Conservation (phyloP, 35 echinoderm and acorn worm genomes). For the Patiria miniata region DNA sequence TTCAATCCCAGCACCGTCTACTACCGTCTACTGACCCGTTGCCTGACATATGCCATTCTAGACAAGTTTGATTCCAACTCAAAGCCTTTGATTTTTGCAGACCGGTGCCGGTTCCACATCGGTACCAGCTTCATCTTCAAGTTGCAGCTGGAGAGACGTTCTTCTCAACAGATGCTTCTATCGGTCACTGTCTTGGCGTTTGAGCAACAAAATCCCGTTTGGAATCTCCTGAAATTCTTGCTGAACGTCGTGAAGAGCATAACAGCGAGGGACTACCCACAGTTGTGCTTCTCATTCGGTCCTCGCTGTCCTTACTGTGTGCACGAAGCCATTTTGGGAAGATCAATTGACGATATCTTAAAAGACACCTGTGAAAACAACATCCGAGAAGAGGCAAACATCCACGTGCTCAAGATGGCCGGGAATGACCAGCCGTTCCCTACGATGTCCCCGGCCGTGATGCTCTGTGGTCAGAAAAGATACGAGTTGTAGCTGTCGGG, state of each 20-base stretch:
- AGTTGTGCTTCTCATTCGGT: neutral
- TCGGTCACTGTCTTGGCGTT: constrained; percentile 5
- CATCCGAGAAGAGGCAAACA: neutral
- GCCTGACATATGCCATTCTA: neutral
- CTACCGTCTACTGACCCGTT: constrained; percentile 29
- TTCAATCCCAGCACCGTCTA: constrained; percentile 15
- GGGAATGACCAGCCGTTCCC: neutral
- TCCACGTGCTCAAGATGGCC: neutral
- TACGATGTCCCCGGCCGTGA: neutral
- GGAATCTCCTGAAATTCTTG: neutral
- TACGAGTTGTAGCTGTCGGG: neutral
- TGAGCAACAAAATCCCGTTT: neutral
- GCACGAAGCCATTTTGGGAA: neutral
- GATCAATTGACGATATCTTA: neutral
- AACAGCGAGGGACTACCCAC: neutral
- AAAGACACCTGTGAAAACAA: no score
- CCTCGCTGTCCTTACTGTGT: neutral
- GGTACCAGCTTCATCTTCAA: constrained; percentile 3
- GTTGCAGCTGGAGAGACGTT: constrained; percentile 8
- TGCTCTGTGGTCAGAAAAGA: neutral
- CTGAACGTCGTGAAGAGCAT: neutral
- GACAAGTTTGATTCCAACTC: neutral
- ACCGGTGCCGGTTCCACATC: neutral
- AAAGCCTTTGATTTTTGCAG: neutral
- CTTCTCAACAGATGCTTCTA: neutral